Percentiles rank a stretch among this genome's conserved stretches.
phyloP scores from a whole-genome alignment of 2,797 vertebrate genomes.

The Sarcoramphus papa region DNA sequence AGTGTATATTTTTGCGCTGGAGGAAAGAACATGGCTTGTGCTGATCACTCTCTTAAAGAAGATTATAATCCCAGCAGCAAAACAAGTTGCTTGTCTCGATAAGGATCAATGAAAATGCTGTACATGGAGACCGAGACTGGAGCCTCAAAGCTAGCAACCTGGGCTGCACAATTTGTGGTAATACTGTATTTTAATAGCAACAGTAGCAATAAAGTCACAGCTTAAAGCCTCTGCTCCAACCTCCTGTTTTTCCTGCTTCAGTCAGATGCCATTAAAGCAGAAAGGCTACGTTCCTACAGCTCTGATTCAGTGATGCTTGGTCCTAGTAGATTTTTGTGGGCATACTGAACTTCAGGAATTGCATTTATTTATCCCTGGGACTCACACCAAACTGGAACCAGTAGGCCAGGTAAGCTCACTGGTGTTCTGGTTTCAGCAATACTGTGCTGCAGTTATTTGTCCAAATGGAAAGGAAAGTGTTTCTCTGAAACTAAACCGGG shows the following conservation, averaged over 20 bases:
- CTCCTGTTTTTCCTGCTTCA: not conserved
- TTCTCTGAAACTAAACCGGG: constrained; percentile 70
- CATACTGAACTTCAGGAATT: constrained; percentile 69
- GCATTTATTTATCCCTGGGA: constrained; percentile 76
- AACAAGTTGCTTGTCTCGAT: constrained; percentile 32
- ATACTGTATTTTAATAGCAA: not conserved
- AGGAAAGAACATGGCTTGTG: constrained; percentile 30
- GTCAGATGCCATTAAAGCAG: not conserved
- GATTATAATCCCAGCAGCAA: constrained; percentile 47
- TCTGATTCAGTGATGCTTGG: constrained; percentile 65
- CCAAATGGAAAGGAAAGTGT: constrained; percentile 77
- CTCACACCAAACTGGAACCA: constrained; percentile 83
- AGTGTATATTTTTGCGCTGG: constrained; percentile 27
- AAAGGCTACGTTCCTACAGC: constrained; percentile 69
- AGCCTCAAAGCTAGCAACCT: not conserved
- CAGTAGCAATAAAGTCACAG: not conserved
- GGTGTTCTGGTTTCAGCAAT: constrained; percentile 77
- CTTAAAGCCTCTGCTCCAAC: not conserved
- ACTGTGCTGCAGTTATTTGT: constrained; percentile 77
- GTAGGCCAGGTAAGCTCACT: constrained; percentile 73
- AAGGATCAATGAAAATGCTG: constrained; percentile 56
- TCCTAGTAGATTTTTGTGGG: constrained; percentile 82
- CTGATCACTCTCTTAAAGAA: constrained; percentile 27
- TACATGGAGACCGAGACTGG: not conserved
- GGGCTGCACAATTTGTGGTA: not conserved